Evolutionary conservation across 1,140 invertebrate genomes (phyloP), one percentile per base, ranked within the genome.

Genomic region (Drosophila simulans): DNA sequence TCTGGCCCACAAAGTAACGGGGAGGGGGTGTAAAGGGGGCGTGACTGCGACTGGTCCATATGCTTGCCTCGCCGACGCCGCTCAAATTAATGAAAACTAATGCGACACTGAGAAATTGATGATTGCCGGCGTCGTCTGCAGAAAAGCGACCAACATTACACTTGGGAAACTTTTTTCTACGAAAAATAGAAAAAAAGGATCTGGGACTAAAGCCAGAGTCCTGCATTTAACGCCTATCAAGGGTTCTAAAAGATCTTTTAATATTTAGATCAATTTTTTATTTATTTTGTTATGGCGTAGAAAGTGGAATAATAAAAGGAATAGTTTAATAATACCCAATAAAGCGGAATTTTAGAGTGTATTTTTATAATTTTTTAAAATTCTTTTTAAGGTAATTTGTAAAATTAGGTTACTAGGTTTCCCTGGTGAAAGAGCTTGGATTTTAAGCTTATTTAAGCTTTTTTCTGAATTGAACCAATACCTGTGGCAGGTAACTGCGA

Each of bases 41-140:
- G 46, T 11, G 12, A 25, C 39, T 48, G 51, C 46, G 72, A 77
- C 54, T 79, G 71, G 79, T 86, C 84, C 83, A 86, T 83, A 79
- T 83, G 80, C 77, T 80, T 73, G 75, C 63, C 66, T 59, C 56
- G 73, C 48, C 55, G 81, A 52, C 54, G 82, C 63, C 76, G 83
- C 66, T 88, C 84, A 89, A 88, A 88, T 88, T 89, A 88, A 88
- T 88, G 84, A 88, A 88, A 88, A 88, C 84, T 88, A 88, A 88
- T 88, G 84, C 84, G 84, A 88, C 84, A 88, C 84, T 89, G 84
- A 89, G 84, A 88, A 88, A 88, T 88, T 88, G 83, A 88, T 88
- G 83, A 88, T 88, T 85, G 77, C 77, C 84, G 69, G 64, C 69
- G 81, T 52, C 73, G 81, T 72, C 82, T 75, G 54, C 68, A 79